Evolutionary conservation across 2,113 vertebrate genomes (phyloP), one percentile per base, ranked within the genome.

Genomic region (Lathamus discolor): DNA sequence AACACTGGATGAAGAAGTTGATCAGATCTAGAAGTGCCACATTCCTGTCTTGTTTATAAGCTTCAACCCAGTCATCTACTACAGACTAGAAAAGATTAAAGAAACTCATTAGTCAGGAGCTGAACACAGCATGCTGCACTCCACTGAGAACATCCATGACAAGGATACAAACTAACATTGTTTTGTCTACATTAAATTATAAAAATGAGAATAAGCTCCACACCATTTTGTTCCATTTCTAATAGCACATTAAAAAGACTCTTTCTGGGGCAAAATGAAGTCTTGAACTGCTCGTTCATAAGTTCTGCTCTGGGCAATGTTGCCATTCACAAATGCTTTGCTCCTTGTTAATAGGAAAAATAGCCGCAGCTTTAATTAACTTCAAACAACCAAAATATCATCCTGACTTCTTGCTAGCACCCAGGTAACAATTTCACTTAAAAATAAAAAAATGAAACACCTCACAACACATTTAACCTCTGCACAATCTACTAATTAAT

Each of bases 1-100:
- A 99, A 96, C 99, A 99, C 95, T 99, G 99, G 93, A 99, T 99
- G 97, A 99, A 99, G 97, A 99, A 99, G 97, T 98, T 99, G 97
- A 99, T 99, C 94, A 99, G 98, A 92, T 99, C 99, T 37, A 99
- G 98, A 84, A 99, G 98, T 37, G 99, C 98, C 44, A 98, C 96
- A 95, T 99, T 98, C 95, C 98, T 97, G 97, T 99, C 98, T 48
- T 94, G 93, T 68, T 96, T 95, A 75, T 99, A 99, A 20, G 98
- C 98, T 95, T 98, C 98, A 62, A 99, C 97, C 99, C 99, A 99
- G 73, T 98, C 99, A 80, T 98, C 98, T 43, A 99, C 98, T 92
- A 99, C 99, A n/a, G 95, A 97, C 99, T 99, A 93, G 59, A 92
- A 88, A 22, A 91, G 35, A 94, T 88, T 55, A 86, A 82, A 86